phyloP scores from a whole-genome alignment of 2,888 invertebrate species.

The Arrhopalites spinosus region DNA sequence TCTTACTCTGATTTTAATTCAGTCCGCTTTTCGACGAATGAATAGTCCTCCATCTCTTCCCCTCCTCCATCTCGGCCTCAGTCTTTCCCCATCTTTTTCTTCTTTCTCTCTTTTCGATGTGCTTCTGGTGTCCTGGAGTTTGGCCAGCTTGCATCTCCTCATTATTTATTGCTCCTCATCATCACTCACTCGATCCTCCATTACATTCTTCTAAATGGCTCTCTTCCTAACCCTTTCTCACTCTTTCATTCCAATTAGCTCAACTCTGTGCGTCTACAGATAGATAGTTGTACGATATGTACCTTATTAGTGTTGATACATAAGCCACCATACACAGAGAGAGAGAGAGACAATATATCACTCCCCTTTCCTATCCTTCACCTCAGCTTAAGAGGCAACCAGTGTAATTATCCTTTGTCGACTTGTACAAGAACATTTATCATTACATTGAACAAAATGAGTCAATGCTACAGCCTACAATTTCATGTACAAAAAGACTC shows the following conservation, averaged over 20 bases:
- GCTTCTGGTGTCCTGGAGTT: conserved; percentile 10
- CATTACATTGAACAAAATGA: too few species aligned
- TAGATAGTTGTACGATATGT: background rate
- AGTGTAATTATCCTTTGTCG: conserved; percentile 20
- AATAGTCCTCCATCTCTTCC: conserved; percentile 1
- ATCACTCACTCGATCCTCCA: conserved; percentile 28
- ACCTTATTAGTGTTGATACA: too few species aligned
- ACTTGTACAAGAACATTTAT: background rate
- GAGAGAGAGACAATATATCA: background rate
- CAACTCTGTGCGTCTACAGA: conserved; percentile 2
- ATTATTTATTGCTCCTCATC: conserved; percentile 35
- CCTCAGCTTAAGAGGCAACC: conserved; percentile 9
- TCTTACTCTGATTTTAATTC: conserved; percentile 41
- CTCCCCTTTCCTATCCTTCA: background rate
- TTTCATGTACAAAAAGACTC: too few species aligned
- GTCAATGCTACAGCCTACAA: too few species aligned
- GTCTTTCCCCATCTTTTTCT: background rate
- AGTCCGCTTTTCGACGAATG: conserved; percentile 28
- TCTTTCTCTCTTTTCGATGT: background rate
- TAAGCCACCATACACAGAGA: too few species aligned
- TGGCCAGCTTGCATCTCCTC: conserved; percentile 34
- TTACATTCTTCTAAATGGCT: conserved; percentile 33
- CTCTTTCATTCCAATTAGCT: conserved; percentile 29
- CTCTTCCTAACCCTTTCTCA: conserved; percentile 30
- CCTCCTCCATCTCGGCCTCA: background rate